Evolutionary conservation across 2,888 invertebrate species (phyloP), one percentile per base, ranked within the genome.

Genomic region (Polietes domitor): DNA sequence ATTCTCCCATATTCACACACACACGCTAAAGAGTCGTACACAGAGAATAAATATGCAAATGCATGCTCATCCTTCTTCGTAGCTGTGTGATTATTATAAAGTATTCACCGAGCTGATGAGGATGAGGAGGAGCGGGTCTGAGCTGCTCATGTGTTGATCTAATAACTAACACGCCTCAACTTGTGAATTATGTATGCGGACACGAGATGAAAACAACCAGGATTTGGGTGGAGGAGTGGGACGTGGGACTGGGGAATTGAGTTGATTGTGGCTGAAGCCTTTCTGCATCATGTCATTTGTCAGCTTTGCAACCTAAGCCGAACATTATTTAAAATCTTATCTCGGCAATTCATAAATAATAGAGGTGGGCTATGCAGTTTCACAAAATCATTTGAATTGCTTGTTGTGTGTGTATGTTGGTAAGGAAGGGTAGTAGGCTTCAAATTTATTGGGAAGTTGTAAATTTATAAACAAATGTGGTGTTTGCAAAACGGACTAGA

Each of bases 41-140:
- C 26, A 37, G 76, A 24, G 61, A 77, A 77, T 77, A 74, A 75
- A 83, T 58, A 80, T 83, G 79, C 53, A 80, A 80, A 80, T 83
- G 21, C 41, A 53, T 43, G 12, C 12, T 24, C 43, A 32, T 76
- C 50, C 37, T 58, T 77, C 58, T 75, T 78, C 72, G n/a, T n/a
- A n/a, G n/a, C 75, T 72, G 65, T 75, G 43, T 72, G 77, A 80
- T 77, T 80, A 77, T 55, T 58, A 28, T 75, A 58, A 77, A 71
- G 24, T 73, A 73, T 58, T 73, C 58, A 58, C n/a, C n/a, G n/a
- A n/a, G n/a, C n/a, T n/a, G n/a, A n/a, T n/a, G n/a, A n/a, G n/a
- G 21, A 68, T 41, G 68, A 41, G 68, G 24, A 19, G 7, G 61
- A 68, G 26, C 7, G 2, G 65, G 47, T 77, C n/a, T 63, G 28